Evolutionary conservation across 2,888 invertebrate genomes (phyloP), one percentile per base, ranked within the genome.

Genomic region (Venusia cambrica): DNA sequence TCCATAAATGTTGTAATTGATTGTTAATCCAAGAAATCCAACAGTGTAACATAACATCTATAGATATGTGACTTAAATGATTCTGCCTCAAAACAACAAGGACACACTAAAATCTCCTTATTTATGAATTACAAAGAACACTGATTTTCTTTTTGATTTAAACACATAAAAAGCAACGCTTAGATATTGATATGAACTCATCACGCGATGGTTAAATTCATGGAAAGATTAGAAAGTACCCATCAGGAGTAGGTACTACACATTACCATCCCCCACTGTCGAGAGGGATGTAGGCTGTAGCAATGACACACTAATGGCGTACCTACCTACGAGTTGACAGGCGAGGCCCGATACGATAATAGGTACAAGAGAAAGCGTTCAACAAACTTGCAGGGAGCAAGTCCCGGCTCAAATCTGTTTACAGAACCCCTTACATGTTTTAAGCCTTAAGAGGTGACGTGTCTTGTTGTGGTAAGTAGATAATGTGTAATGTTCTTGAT

Each of bases 291-390:
- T n/a, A 24, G 5, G 22, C 25, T 25, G 18, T 20, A 15, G 2
- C 26, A 7, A 34, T 29, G 33, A 37, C 19, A 39, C 34, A 26
- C 30, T 39, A 39, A 39, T 39, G 39, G 39, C n/a, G n/a, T 17
- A 34, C 26, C 10, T 40, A 42, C 44, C 38, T 31, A 38, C 28
- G 33, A 27, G 37, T 59, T 73, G 48, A 48, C 48, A 51, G 36
- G 43, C 22, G 34, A 39, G 38, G 58, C 61, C 64, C 74, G 71
- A 79, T 75, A 58, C 68, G 70, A 72, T 83, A 78, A 79, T 74
- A 73, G 39, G 59, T 63, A 84, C 83, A 83, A 56, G 76, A 52
- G 73, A 81, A 84, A 80, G 69, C 80, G 62, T 79, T 83, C 72
- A 78, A 65, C 63, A 67, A 74, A 71, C 73, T 76, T 74, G 71